Conservation (phyloP, 2,888 invertebrate species). For the Myopa testacea region DNA sequence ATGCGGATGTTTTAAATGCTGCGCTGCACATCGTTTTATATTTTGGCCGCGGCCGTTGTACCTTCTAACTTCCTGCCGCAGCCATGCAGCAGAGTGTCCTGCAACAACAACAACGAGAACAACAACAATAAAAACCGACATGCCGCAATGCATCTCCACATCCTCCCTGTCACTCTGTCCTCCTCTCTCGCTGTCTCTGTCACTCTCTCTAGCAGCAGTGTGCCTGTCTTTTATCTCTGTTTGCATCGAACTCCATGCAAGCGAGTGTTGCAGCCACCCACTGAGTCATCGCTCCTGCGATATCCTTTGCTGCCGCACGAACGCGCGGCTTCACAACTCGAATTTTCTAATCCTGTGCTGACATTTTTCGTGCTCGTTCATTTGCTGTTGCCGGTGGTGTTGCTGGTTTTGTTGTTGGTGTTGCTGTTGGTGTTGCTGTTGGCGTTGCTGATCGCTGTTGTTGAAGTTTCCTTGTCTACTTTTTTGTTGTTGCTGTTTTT, state of each 20-base stretch:
- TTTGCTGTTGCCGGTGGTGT: constrained; percentile 43
- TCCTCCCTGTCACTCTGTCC: not conserved
- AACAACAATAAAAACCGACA: too few species aligned
- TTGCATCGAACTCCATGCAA: not conserved
- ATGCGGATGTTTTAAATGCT: not conserved
- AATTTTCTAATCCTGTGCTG: constrained; percentile 45
- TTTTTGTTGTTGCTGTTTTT: constrained; percentile 40
- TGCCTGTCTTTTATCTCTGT: not conserved
- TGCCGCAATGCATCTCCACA: not conserved
- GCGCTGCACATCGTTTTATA: constrained; percentile 18
- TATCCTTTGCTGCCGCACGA: constrained; percentile 11
- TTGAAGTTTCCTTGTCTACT: not conserved
- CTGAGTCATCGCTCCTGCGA: constrained; percentile 6
- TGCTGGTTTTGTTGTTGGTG: constrained; percentile 40
- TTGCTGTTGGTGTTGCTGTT: constrained; percentile 43
- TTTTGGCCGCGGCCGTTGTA: constrained; percentile 16
- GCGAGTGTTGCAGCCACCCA: constrained; percentile 19
- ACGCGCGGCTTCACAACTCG: constrained; percentile 37
- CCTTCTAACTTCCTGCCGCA: constrained; percentile 3
- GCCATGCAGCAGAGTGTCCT: constrained; percentile 14
- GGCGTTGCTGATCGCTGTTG: constrained; percentile 46
- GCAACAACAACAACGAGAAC: not conserved
- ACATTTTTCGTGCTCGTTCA: constrained; percentile 45
- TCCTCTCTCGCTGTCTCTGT: constrained; percentile 38
- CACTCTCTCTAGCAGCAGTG: not conserved